Conservation (phyloP, 2,113 vertebrate genomes). For the Muntiacus muntjak region DNA sequence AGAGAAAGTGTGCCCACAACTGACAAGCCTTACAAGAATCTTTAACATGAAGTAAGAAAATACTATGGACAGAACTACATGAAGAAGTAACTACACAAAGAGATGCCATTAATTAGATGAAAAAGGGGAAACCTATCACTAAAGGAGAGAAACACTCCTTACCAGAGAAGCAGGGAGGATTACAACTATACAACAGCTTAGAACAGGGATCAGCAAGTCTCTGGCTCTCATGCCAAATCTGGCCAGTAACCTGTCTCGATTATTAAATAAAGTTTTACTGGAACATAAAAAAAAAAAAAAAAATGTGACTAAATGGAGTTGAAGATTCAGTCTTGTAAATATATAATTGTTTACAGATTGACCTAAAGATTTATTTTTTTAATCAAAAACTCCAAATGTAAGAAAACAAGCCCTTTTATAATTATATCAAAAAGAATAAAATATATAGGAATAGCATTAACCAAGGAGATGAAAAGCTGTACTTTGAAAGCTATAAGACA, state of each 20-base stretch:
- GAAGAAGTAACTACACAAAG: neutral
- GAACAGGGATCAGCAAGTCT: neutral
- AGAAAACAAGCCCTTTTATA: too few species aligned
- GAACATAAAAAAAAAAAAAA: neutral
- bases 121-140: neutral
- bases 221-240: neutral
- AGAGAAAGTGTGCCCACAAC: neutral
- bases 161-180: neutral
- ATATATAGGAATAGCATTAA: too few species aligned
- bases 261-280: neutral
- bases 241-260: neutral
- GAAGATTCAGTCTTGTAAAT: too few species aligned
- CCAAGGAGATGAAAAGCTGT: too few species aligned
- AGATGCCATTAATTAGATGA: neutral
- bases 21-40: neutral
- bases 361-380: too few species aligned
- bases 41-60: neutral
- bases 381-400: too few species aligned
- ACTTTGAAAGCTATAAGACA: too few species aligned
- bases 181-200: neutral
- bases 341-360: too few species aligned
- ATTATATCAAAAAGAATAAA: too few species aligned
- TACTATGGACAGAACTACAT: neutral
- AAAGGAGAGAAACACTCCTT: neutral
- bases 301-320: too few species aligned